Base-by-base conservation (phyloP, 2,888 invertebrate species). In the Pachymerium ferrugineum region DNA sequence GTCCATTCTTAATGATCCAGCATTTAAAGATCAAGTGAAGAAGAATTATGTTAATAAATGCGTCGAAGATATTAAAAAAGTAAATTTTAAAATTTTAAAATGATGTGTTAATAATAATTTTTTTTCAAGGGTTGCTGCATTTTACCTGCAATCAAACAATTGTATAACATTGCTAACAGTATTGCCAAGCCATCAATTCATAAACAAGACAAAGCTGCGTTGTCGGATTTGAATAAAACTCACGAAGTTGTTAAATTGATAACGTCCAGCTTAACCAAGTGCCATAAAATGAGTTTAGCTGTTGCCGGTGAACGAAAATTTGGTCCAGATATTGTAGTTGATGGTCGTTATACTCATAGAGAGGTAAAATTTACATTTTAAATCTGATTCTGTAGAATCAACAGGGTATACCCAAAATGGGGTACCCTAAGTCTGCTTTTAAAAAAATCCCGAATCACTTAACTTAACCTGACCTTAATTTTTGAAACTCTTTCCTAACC, bases 51-150 rank as follows among this genome's bases (percentile, higher is more conserved):
- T 84, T 35, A 78, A 80, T 70, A 83, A 83, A 76, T 85, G 85
- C 79, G 81, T 85, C 8, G 83, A 84, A 19, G 84, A 85, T 77
- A 83, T 85, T 67, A 83, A 81, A 77, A 83, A 83, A 80, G 83
- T 83, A 75, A 75, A 69, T 38, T 69, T n/a, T n/a, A n/a, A n/a
- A n/a, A n/a, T n/a, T 47, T 12, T 14, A 14, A 38, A 69, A 22
- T 8, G 10, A 33, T 2, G 19, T 69, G 35, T 12, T 33, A 35
- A 12, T 14, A 62, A 54, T 25, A 16, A 8, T 42, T 69, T 73
- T 30, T 28, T 3, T 78, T 78, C 14, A 76, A 83, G 82, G 83
- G 83, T 74, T 80, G 79, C 10, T 83, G 82, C 79, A 82, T 84
- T 31, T 78, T 83, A 54, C 83, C 83, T 30, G 81, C 83, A 10